A percentile compares a stretch with the other conserved stretches of the same genome.
Evolutionary conservation across 2,797 vertebrate genomes (phyloP).

Genomic region (Mormyrops attenuatus): DNA sequence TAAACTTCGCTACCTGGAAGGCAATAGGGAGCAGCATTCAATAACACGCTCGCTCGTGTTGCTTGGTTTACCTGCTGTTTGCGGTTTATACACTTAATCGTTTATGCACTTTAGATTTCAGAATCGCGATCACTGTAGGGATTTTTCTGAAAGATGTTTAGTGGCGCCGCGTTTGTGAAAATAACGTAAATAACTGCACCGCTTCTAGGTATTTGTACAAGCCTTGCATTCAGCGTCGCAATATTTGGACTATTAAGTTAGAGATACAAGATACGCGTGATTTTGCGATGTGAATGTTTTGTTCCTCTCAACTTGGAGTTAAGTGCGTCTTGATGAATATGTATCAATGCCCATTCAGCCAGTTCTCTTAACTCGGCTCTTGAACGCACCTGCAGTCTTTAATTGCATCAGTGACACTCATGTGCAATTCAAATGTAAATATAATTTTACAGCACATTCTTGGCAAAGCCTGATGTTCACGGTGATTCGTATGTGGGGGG

Average conservation of each 20-base stretch:
- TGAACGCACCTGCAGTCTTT: constrained; percentile 20
- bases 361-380: constrained; percentile 15
- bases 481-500: neutral
- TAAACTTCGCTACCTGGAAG: neutral
- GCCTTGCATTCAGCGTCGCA: neutral
- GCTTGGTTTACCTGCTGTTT: constrained; percentile 5
- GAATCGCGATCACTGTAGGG: neutral
- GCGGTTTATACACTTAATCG: neutral
- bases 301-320: neutral
- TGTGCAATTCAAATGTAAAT: constrained; percentile 18
- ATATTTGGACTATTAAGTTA: constrained; percentile 14
- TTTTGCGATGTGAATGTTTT: constrained; percentile 11
- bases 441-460: constrained; percentile 7
- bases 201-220: neutral
- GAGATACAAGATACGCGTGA: neutral
- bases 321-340: constrained; percentile 13
- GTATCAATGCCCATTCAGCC: constrained; percentile 10
- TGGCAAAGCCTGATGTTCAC: neutral
- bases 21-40: neutral
- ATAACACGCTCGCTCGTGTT: neutral
- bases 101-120: constrained; percentile 10
- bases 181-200: constrained; percentile 1
- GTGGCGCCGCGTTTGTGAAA: constrained; percentile 8
- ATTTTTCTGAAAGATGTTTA: constrained; percentile 12
- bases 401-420: neutral